Conservation (phyloP, 30 jellyfish, hydroid and myxozoan species). For the Aurelia coerulea region DNA sequence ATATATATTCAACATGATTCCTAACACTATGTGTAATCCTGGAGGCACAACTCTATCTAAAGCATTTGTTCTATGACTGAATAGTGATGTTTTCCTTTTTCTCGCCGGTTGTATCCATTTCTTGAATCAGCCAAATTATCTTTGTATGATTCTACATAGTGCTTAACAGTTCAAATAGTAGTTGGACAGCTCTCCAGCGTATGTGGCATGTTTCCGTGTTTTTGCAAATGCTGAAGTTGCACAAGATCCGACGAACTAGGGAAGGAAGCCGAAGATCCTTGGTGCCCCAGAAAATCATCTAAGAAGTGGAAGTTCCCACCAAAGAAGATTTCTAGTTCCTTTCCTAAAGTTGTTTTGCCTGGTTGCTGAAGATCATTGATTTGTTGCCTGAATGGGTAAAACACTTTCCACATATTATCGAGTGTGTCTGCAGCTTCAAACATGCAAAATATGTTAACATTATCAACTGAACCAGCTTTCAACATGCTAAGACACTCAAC, state of each 20-base stretch:
- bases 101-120: not conserved
- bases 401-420: slow-evolving; percentile 21
- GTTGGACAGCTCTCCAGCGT: not conserved
- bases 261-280: not conserved
- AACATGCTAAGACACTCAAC: not conserved
- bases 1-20: not conserved
- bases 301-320: slow-evolving; percentile 2
- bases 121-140: not conserved
- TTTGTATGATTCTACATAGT: not conserved
- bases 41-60: not conserved
- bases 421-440: slow-evolving; percentile 35
- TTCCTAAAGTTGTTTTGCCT: slow-evolving; percentile 5
- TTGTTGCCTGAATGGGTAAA: slow-evolving; percentile 1
- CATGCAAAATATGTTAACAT: slow-evolving; percentile 12
- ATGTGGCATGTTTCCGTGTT: not conserved
- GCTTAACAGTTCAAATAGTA: not conserved
- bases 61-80: slow-evolving; percentile 2
- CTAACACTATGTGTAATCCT: slow-evolving; percentile 14
- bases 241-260: slow-evolving; percentile 1
- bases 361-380: slow-evolving; percentile 13
- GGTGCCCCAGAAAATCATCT: slow-evolving; percentile 11
- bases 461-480: slow-evolving; percentile 32
- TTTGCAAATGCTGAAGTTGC: slow-evolving; percentile 11
- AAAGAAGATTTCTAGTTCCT: slow-evolving; percentile 13
- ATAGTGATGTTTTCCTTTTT: slow-evolving; percentile 10